These are phyloP conservation scores for Strix uralensis DNA, from an alignment of 2,113 vertebrate genomes.

Conservation along the genomic window DNA sequence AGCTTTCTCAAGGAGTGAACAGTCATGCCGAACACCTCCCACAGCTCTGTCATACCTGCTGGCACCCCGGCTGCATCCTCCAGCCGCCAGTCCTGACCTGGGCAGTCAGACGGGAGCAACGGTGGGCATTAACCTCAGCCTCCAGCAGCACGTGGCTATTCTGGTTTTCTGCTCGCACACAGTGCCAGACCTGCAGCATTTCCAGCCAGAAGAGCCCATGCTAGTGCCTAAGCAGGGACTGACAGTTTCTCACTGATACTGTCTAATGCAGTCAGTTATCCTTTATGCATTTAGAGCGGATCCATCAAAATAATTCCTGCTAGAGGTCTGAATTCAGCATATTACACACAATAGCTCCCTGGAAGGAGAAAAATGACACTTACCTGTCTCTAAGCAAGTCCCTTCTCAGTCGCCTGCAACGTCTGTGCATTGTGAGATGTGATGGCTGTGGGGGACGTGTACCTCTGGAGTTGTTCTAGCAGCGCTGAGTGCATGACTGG, in stretches of 20 bases:
- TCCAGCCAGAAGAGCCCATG: neutral
- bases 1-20: neutral
- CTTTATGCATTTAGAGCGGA: neutral
- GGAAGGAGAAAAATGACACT: slow-evolving; percentile 37
- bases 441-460: neutral
- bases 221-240: neutral
- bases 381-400: slow-evolving; percentile 9
- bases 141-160: neutral
- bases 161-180: neutral
- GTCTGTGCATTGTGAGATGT: neutral
- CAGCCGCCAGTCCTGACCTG: fast-evolving
- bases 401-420: neutral
- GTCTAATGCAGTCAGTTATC: slow-evolving; percentile 3
- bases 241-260: neutral
- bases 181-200: neutral
- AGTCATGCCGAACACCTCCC: neutral
- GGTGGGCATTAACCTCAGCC: neutral
- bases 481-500: neutral
- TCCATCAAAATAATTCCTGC: slow-evolving; percentile 32
- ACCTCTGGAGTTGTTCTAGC: neutral
- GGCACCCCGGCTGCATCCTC: fast-evolving
- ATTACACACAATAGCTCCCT: neutral
- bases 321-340: neutral
- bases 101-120: neutral
- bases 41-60: neutral